A percentile compares a stretch with the other conserved stretches of the same genome.
Evolutionary conservation across 2,888 invertebrate species (phyloP).

Genomic region (Volucella bombylans): DNA sequence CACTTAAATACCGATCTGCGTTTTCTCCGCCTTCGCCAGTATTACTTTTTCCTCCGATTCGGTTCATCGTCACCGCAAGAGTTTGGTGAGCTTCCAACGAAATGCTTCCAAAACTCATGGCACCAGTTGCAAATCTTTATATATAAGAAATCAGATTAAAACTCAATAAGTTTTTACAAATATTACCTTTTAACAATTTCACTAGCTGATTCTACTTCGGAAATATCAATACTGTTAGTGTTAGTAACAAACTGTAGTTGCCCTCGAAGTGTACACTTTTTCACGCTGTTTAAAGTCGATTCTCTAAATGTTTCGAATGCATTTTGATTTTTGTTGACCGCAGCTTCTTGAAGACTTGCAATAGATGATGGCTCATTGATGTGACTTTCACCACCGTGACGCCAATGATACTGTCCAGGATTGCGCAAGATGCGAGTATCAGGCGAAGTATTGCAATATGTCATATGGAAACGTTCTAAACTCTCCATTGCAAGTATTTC

Average conservation of each 20-base stretch:
- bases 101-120: conserved; percentile 98
- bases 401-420: conserved; percentile 98
- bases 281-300: conserved; percentile 92
- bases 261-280: conserved; percentile 94
- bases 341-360: conserved; percentile 91
- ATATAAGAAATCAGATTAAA: neutral
- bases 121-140: conserved; percentile 85
- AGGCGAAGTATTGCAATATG: conserved; percentile 85
- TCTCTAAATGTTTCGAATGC: conserved; percentile 94
- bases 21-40: conserved; percentile 98
- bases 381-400: conserved; percentile 98
- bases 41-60: conserved; percentile 98
- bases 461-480: conserved; percentile 90
- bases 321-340: conserved; percentile 89
- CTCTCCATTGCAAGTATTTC: conserved; percentile 93
- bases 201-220: conserved; percentile 95
- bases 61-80: conserved; percentile 98
- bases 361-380: conserved; percentile 96
- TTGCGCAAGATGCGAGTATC: conserved; percentile 89
- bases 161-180: neutral
- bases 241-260: conserved; percentile 93
- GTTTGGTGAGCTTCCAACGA: conserved; percentile 98
- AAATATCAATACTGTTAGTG: conserved; percentile 90
- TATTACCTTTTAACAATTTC: conserved; percentile 98
- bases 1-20: conserved; percentile 89